Percentiles rank a stretch among this genome's conserved stretches.
phyloP scores from a whole-genome alignment of 2,888 invertebrate species.

The Uloborus plumipes region DNA sequence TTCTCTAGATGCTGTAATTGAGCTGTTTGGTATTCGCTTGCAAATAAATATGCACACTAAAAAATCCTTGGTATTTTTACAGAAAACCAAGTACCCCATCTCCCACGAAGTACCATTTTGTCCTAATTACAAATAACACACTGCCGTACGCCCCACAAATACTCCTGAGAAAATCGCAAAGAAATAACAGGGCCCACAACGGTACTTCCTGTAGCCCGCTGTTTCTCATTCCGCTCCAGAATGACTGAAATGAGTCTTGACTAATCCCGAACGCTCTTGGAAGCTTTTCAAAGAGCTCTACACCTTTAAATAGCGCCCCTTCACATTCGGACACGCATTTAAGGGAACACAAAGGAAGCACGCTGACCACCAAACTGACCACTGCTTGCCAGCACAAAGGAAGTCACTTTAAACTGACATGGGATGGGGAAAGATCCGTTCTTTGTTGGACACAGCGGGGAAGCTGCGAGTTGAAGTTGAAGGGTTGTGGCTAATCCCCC shows the following conservation, averaged over 20 bases:
- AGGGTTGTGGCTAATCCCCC: not conserved
- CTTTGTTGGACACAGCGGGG: not conserved
- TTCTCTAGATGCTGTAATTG: no score
- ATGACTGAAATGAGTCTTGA: not conserved
- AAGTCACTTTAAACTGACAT: constrained; percentile 34
- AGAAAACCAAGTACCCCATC: no score
- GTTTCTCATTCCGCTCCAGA: not conserved
- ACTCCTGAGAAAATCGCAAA: not conserved
- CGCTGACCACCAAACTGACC: constrained; percentile 45
- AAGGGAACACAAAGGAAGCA: constrained; percentile 21
- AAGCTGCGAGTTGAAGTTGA: not conserved
- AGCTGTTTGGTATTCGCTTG: no score
- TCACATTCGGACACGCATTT: constrained; percentile 1
- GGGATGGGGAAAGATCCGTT: no score
- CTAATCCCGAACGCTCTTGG: not conserved
- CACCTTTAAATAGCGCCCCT: not conserved
- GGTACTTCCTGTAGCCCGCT: not conserved
- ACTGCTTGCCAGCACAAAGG: constrained; percentile 15
- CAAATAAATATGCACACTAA: no score
- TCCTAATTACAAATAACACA: no score
- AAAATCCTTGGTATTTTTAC: no score
- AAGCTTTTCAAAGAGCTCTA: not conserved
- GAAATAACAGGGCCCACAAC: not conserved
- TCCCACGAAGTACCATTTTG: no score
- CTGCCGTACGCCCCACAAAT: no score